Conservation (phyloP, 2,113 vertebrate genomes). For the Willisornis vidua region DNA sequence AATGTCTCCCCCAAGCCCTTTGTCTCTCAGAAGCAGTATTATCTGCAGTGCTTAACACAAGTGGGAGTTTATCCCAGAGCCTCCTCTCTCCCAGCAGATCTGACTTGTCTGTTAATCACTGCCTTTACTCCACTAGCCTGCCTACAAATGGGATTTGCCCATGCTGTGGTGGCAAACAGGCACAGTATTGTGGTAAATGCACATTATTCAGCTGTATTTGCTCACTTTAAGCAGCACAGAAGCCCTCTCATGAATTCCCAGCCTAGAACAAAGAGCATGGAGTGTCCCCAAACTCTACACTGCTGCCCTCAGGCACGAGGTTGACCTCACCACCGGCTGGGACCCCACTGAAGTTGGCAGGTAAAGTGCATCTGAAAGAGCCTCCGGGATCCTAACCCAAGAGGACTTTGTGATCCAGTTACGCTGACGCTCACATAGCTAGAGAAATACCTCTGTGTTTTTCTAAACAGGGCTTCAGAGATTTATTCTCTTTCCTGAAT, state of each 20-base stretch:
- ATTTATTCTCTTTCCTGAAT: constrained; percentile 37
- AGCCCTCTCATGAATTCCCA: neutral
- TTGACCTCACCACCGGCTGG: neutral
- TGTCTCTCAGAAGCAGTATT: neutral
- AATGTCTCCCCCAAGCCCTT: neutral
- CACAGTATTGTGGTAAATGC: neutral
- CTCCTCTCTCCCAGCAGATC: neutral
- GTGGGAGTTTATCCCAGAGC: neutral
- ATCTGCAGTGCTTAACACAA: neutral
- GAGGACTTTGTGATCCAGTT: neutral
- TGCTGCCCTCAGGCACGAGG: neutral
- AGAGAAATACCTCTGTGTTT: constrained; percentile 23
- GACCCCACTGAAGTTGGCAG: neutral
- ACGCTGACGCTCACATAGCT: neutral
- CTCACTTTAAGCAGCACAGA: neutral
- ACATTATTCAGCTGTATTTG: neutral
- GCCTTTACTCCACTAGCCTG: neutral
- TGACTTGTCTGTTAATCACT: neutral
- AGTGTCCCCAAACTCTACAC: neutral
- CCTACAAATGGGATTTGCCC: neutral
- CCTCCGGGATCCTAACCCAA: neutral
- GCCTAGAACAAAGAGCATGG: neutral
- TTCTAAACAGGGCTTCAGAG: constrained; percentile 19
- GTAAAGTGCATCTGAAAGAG: neutral
- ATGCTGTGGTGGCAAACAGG: neutral